Percentiles rank a stretch among this genome's conserved stretches.
These are phyloP conservation scores for Emmelina monodactyla DNA, from an alignment of 2,888 invertebrate species.

Conservation along the genomic window DNA sequence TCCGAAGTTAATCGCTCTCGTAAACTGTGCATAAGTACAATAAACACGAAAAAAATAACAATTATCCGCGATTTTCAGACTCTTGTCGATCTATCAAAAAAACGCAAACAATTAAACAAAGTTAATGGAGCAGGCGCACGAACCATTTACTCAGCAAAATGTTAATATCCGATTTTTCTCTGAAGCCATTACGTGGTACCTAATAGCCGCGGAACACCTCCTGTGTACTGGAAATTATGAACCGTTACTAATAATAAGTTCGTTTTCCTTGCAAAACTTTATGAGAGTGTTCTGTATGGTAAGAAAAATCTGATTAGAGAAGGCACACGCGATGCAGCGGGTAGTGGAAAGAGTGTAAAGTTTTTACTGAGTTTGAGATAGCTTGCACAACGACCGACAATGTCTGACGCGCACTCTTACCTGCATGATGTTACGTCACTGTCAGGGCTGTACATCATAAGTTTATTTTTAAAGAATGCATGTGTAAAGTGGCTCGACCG, in stretches of 20 bases:
- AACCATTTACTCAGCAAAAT: not conserved
- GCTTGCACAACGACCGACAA: constrained; percentile 48
- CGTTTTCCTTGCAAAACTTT: not conserved
- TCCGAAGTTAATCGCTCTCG: too few relatives aligned
- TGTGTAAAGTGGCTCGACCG: too few relatives aligned
- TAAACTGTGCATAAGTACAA: too few relatives aligned
- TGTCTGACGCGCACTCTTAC: constrained; percentile 23
- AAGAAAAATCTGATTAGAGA: constrained; percentile 34
- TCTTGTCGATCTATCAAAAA: too few relatives aligned
- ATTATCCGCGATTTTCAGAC: too few relatives aligned
- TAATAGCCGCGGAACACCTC: not conserved
- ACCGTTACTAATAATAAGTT: not conserved
- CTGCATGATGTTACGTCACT: not conserved
- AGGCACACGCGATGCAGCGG: constrained; percentile 32
- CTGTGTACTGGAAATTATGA: not conserved
- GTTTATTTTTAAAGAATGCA: not conserved
- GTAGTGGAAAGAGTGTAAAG: constrained; percentile 22
- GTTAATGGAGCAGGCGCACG: not conserved
- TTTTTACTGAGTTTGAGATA: constrained; percentile 25
- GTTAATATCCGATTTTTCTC: not conserved
- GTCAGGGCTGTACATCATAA: not conserved
- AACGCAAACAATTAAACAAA: not conserved
- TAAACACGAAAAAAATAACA: too few relatives aligned
- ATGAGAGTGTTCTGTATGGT: not conserved
- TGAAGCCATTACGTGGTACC: not conserved